Evolutionary conservation across 2,797 vertebrate species (phyloP), one percentile per base, ranked within the genome.

Genomic region (Falco biarmicus): DNA sequence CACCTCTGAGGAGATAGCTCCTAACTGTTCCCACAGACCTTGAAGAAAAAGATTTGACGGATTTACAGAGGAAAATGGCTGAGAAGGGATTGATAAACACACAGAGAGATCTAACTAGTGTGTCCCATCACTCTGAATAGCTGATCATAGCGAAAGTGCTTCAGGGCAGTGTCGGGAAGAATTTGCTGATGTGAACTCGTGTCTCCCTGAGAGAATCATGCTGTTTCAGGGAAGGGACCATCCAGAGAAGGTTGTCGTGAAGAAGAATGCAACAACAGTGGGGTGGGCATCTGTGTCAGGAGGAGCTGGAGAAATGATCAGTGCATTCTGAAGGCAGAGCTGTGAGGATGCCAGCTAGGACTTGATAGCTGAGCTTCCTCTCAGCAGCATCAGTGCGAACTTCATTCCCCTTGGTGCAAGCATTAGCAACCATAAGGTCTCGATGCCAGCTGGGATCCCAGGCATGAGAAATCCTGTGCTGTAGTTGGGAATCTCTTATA

Each of bases 101-200:
- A 92, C 92, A 89, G 90, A 81, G 94, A 97, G 92, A 95, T 95
- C 86, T 97, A 97, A 96, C 96, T 96, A 97, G 96, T 96, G 96
- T 97, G 95, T 95, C 94, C 96, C 93, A 96, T 97, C 96, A 96
- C 96, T 96, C 96, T 41, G 94, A 96, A 97, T 97, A 93, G 96
- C 96, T 64, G 88, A 96, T 97, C 93, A 93, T 93, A 96, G 94
- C 54, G 29, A 73, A 92, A 95, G 76, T 71, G 97, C 97, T 96
- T 65, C 92, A 29, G 95, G 97, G 96, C 95, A 92, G 79, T 97
- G 96, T 97, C 96, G 74, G 91, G 93, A 94, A 88, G 96, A 54
- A 97, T 97, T 97, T 97, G 96, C 95, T 88, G 92, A 96, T 93
- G 96, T 92, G 96, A 95, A 94, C 89, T 93, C 66, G 5, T 94